Conservation (phyloP, 2,113 vertebrate genomes). For the Gobius niger region DNA sequence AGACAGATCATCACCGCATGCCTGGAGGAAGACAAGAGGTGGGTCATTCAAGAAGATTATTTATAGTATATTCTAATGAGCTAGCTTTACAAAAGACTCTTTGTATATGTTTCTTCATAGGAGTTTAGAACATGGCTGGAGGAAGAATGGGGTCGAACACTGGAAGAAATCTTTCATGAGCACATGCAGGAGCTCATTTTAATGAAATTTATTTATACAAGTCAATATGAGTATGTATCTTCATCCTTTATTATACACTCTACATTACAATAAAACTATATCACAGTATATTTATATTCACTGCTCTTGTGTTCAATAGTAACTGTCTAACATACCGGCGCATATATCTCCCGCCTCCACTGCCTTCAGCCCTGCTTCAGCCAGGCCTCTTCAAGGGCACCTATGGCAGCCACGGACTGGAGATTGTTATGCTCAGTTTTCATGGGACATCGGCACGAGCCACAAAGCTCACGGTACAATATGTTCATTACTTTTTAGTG, state of each 20-base stretch:
- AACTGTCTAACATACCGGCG: conserved; percentile 97
- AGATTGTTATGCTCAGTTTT: conserved; percentile 98
- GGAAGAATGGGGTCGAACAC: conserved; percentile 95
- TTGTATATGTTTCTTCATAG: conserved; percentile 65
- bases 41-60: conserved; percentile 5
- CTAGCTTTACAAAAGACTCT: neutral
- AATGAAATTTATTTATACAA: conserved; percentile 99
- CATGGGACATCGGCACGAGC: conserved; percentile 84
- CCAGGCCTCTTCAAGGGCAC: conserved; percentile 98
- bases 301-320: conserved; percentile 67
- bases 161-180: conserved; percentile 98
- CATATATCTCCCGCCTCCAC: conserved; percentile 91
- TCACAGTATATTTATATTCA: neutral
- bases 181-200: conserved; percentile 99
- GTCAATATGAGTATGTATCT: conserved; percentile 94
- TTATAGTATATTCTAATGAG: neutral
- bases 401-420: conserved; percentile 94
- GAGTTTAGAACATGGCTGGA: conserved; percentile 97
- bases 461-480: conserved; percentile 93
- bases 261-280: neutral
- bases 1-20: conserved; percentile 97
- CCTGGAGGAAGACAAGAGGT: conserved; percentile 97
- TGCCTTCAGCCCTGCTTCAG: conserved; percentile 83
- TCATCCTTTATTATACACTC: neutral
- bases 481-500: conserved; percentile 36